Evolutionary conservation across 2,797 vertebrate species (phyloP), one percentile per base, ranked within the genome.

Genomic region (Urophycis tenuis): DNA sequence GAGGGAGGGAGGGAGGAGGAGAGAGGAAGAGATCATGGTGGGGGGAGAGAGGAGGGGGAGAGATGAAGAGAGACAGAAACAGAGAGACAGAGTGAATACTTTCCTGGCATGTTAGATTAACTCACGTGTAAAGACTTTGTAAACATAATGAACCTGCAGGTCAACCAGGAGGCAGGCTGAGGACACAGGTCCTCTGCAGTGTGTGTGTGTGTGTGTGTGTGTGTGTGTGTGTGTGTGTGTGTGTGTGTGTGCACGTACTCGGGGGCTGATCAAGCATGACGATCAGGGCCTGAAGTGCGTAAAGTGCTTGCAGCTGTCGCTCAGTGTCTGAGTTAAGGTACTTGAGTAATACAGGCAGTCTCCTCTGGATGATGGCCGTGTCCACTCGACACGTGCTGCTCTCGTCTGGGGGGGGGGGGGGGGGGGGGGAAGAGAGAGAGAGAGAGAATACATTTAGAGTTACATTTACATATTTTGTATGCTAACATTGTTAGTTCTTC

Each of bases 301-400:
- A 99, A 96, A 99, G 98, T 96, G 96, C 98, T 96, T 99, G 96
- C 91, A 99, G 94, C 92, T 99, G 96, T 93, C 96, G 96, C 94
- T 98, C 96, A 74, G 96, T 97, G 90, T 99, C 96, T 78, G 95
- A 96, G 94, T 99, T 96, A 88, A 99, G 93, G 95, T 99, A 99
- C 92, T 99, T 99, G 88, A 98, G 95, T 91, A 99, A 94, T 90
- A 99, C 96, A 75, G 96, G 95, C 92, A 98, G 95, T 86, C 96
- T 95, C 89, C 94, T 95, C 91, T 98, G 96, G 93, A 99, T 96
- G 81, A 96, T 94, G 87, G 94, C 92, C 73, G 94, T 95, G 92
- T 99, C 98, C 92, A 98, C 96, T 85, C 94, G 94, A 91, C 96
- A 96, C 91, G 94, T 93, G 80, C 93, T 92, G 88, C 92, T 95